Percentiles rank a stretch among this genome's conserved stretches.
Conservation (phyloP, 2,113 vertebrate species). For the Labeo catla region DNA sequence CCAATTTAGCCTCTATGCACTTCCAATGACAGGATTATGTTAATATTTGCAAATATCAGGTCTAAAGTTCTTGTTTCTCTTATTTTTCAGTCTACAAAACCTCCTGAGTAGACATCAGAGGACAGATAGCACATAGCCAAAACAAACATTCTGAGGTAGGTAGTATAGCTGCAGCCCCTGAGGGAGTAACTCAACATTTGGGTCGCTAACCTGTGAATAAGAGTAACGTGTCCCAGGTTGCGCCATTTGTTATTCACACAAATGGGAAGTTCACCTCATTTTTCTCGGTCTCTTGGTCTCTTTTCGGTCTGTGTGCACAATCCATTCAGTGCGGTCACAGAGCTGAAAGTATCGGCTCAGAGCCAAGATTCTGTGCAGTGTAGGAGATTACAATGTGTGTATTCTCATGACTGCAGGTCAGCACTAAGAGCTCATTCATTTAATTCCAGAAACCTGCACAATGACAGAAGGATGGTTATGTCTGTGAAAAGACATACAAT, state of each 20-base stretch:
- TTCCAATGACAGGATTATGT: background rate
- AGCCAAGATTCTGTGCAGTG: conserved; percentile 12
- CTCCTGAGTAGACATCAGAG: background rate
- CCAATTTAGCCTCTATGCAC: background rate
- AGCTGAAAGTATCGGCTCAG: background rate
- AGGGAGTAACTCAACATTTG: conserved; percentile 3
- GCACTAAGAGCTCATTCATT: background rate
- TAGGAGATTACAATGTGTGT: conserved; percentile 1
- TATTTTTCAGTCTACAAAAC: background rate
- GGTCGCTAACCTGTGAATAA: conserved; percentile 29
- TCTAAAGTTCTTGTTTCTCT: background rate
- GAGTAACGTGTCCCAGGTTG: background rate
- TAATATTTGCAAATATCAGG: background rate
- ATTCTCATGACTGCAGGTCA: background rate
- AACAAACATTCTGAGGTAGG: background rate
- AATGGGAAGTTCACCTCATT: background rate
- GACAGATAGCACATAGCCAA: background rate
- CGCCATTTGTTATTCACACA: background rate
- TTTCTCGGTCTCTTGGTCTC: background rate
- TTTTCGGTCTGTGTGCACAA: background rate
- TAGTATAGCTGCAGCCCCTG: background rate
- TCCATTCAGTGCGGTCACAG: conserved; percentile 19
- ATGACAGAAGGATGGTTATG: background rate
- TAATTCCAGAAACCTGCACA: background rate
- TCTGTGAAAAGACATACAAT: background rate